Conservation (phyloP, 2,888 invertebrate species). For the Omphaloscelis lunosa region DNA sequence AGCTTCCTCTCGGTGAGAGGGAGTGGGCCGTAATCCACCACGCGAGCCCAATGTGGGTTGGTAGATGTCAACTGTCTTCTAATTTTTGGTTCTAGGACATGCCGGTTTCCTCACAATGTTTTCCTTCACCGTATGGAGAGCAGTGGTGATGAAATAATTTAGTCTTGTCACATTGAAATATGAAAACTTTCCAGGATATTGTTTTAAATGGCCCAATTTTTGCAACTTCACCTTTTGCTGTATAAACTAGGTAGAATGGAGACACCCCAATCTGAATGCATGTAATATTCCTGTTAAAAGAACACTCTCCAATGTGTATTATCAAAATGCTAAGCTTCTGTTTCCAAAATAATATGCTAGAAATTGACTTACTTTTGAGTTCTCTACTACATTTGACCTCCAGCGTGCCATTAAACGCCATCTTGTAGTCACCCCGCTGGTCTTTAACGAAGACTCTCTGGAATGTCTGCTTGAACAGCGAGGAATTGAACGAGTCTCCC, state of each 20-base stretch:
- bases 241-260: too few relatives aligned
- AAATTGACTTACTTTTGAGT: slow-evolving; percentile 93
- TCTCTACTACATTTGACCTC: slow-evolving; percentile 99
- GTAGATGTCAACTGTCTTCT: too few relatives aligned
- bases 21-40: too few relatives aligned
- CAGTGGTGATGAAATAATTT: too few relatives aligned
- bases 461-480: slow-evolving; percentile 99
- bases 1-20: too few relatives aligned
- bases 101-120: too few relatives aligned
- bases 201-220: neutral
- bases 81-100: too few relatives aligned
- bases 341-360: neutral
- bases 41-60: too few relatives aligned
- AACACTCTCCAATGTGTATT: neutral
- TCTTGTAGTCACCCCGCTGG: slow-evolving; percentile 96
- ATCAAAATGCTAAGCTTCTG: neutral
- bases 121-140: too few relatives aligned
- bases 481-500: slow-evolving; percentile 99
- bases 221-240: neutral
- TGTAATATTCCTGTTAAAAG: neutral
- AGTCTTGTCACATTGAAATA: too few relatives aligned
- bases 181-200: neutral
- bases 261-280: neutral
- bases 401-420: slow-evolving; percentile 99
- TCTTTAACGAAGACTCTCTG: slow-evolving; percentile 99